A percentile compares a stretch with the other conserved stretches of the same genome.
Conservation (phyloP, 2,888 invertebrate genomes). For the Rhagium mordax region DNA sequence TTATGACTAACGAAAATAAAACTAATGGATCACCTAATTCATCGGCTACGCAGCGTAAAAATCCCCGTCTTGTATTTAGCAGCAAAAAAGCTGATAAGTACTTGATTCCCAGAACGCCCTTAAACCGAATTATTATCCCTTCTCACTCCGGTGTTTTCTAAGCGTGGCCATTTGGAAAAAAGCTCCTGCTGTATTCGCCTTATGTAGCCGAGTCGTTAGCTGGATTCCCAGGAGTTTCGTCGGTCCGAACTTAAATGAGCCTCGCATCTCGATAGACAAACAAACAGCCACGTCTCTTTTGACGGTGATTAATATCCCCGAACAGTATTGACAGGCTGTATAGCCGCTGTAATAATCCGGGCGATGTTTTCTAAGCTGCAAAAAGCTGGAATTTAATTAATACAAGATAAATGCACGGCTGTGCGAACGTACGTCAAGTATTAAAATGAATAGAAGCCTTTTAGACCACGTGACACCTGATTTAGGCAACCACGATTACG, state of each 20-base stretch:
- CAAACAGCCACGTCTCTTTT: background rate
- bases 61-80: no score
- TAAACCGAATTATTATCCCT: background rate
- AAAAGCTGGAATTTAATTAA: conserved; percentile 1
- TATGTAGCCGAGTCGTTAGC: background rate
- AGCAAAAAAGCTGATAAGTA: background rate
- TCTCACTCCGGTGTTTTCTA: background rate
- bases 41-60: no score
- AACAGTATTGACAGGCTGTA: conserved; percentile 3
- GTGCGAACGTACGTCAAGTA: no score
- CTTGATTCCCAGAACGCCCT: background rate
- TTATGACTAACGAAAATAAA: no score
- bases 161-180: background rate
- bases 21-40: no score
- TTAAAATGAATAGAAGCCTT: no score
- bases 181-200: background rate
- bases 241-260: background rate
- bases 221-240: background rate
- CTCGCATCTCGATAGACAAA: background rate
- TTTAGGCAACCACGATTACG: no score
- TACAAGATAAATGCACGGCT: background rate
- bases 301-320: background rate
- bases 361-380: background rate
- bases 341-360: background rate
- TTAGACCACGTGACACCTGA: no score